A percentile compares a stretch with the other conserved stretches of the same genome.
These are phyloP conservation scores for Drosophila bunnanda DNA, from an alignment of 2,888 invertebrate genomes.

Conservation along the genomic window DNA sequence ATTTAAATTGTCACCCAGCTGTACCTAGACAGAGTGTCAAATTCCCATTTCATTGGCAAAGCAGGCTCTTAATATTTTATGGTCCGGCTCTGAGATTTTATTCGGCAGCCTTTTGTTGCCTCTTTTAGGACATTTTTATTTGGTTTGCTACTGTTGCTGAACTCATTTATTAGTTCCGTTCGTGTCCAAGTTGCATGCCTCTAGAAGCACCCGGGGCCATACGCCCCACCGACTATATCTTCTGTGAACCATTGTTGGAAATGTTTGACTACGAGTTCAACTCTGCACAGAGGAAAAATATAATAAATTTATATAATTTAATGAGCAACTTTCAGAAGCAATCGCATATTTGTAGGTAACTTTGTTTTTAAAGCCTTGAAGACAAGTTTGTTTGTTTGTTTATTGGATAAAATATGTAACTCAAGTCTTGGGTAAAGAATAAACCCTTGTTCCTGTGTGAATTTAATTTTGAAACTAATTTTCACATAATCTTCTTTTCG, in stretches of 20 bases:
- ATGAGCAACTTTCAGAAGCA: too few species aligned
- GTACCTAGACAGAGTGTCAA: not conserved
- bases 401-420: not conserved
- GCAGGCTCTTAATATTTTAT: conserved; percentile 71
- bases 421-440: too few species aligned
- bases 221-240: conserved; percentile 23
- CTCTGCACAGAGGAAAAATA: conserved; percentile 31
- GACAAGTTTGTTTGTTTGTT: too few species aligned
- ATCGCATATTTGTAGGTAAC: too few species aligned
- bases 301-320: not conserved
- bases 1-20: conserved; percentile 57
- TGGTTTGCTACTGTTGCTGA: conserved; percentile 56
- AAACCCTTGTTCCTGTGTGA: rapidly evolving
- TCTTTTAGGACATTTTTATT: conserved; percentile 39
- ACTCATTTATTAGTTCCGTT: conserved; percentile 78
- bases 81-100: conserved; percentile 60
- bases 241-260: conserved; percentile 64
- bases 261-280: conserved; percentile 72
- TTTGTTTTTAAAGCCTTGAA: not conserved
- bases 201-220: not conserved
- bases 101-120: conserved; percentile 21
- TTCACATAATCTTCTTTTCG: not conserved
- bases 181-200: conserved; percentile 36
- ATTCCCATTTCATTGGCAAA: conserved; percentile 32
- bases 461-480: not conserved